Conservation (phyloP, 2,888 invertebrate genomes). For the Metacarcinus magister region DNA sequence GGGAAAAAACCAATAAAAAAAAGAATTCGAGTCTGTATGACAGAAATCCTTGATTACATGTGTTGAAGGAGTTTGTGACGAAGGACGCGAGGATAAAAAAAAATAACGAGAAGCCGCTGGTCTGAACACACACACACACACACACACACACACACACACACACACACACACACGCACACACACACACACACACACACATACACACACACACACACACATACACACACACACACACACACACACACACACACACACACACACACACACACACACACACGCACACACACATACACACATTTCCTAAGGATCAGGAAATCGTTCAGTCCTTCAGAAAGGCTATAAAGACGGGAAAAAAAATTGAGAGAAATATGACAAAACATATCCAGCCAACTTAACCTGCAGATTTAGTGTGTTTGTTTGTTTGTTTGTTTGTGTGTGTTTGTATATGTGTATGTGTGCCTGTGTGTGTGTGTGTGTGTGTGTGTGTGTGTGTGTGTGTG, state of each 20-base stretch:
- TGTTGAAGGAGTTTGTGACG: not conserved
- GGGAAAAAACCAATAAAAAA: no score
- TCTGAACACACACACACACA: not conserved
- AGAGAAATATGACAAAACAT: not conserved
- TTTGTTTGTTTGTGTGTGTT: no score
- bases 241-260: no score
- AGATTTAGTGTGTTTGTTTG: not conserved
- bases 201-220: constrained; percentile 15
- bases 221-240: not conserved
- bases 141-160: not conserved
- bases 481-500: no score
- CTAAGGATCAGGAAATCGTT: not conserved
- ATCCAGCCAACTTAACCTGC: not conserved
- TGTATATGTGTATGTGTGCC: no score
- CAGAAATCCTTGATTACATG: not conserved
- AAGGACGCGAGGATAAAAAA: not conserved
- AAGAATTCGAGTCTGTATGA: not conserved
- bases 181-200: constrained; percentile 15
- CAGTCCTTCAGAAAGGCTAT: not conserved
- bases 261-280: no score
- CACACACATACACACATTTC: not conserved
- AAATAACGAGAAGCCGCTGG: not conserved
- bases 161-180: not conserved
- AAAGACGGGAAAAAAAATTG: not conserved
- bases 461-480: no score